Evolutionary conservation across 2,797 vertebrate genomes (phyloP).

Genomic region (Lacerta agilis): DNA sequence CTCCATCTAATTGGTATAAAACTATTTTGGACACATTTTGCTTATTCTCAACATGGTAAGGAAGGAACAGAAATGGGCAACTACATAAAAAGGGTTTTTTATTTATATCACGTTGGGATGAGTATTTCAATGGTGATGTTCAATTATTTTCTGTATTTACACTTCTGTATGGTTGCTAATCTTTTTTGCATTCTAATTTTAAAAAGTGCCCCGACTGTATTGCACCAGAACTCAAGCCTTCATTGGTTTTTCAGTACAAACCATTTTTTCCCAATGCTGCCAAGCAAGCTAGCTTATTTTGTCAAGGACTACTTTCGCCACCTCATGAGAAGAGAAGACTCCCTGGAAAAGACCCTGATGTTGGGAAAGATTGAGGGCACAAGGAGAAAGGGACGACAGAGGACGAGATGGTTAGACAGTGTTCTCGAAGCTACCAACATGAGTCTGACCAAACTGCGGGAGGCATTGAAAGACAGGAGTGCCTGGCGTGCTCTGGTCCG

Average conservation of each 20-base stretch:
- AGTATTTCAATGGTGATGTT: neutral
- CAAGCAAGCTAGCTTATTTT: constrained; percentile 12
- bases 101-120: neutral
- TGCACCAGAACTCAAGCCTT: neutral
- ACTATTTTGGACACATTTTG: neutral
- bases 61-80: neutral
- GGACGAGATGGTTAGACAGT: too few relatives aligned
- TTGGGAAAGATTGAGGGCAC: too few relatives aligned
- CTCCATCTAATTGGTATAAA: neutral
- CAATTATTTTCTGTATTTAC: neutral
- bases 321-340: too few relatives aligned
- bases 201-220: too few relatives aligned
- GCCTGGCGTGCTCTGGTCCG: too few relatives aligned
- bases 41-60: neutral
- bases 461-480: too few relatives aligned
- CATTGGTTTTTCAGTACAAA: neutral
- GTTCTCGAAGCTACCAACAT: too few relatives aligned
- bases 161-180: neutral
- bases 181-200: neutral
- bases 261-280: neutral
- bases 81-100: neutral
- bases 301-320: neutral
- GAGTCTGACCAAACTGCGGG: too few relatives aligned
- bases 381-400: too few relatives aligned
- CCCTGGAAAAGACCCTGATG: too few relatives aligned